Evolutionary conservation across 2,113 vertebrate species (phyloP).

Genomic region (Scopus umbretta): DNA sequence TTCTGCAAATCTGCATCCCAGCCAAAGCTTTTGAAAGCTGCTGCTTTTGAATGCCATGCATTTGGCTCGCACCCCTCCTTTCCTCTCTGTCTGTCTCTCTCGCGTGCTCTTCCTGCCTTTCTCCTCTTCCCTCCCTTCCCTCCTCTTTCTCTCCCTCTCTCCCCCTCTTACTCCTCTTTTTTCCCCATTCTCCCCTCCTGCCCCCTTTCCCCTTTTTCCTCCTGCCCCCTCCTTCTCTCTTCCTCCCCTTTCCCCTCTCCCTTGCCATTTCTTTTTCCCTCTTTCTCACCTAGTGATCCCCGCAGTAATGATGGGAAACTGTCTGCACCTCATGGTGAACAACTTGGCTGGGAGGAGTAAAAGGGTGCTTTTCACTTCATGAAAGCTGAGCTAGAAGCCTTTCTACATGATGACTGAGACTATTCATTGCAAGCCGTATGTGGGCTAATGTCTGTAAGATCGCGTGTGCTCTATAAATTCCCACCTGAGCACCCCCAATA

Average conservation of each 20-base stretch:
- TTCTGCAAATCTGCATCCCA: conserved; percentile 59
- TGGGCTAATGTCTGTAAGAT: background rate
- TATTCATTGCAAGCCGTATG: background rate
- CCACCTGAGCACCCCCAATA: background rate
- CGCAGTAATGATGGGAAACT: background rate
- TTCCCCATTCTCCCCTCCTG: background rate
- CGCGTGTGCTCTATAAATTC: background rate
- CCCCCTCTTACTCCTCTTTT: background rate
- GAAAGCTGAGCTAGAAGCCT: background rate
- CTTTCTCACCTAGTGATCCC: background rate
- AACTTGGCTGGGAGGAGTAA: background rate
- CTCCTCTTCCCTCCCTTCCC: background rate
- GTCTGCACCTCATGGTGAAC: background rate
- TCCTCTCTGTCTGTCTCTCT: conserved; percentile 10
- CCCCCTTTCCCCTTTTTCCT: background rate
- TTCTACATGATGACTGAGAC: background rate
- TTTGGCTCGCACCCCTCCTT: conserved; percentile 33
- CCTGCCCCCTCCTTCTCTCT: background rate
- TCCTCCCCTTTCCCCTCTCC: background rate
- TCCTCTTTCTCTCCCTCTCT: background rate
- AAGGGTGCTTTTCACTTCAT: background rate
- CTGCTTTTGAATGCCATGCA: conserved; percentile 56
- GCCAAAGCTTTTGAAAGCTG: conserved; percentile 67
- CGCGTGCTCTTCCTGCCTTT: background rate
- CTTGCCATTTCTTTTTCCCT: background rate